Percentiles rank a stretch among this genome's conserved stretches.
Conservation (phyloP, 2,888 invertebrate species). For the Margaritifera margaritifera region DNA sequence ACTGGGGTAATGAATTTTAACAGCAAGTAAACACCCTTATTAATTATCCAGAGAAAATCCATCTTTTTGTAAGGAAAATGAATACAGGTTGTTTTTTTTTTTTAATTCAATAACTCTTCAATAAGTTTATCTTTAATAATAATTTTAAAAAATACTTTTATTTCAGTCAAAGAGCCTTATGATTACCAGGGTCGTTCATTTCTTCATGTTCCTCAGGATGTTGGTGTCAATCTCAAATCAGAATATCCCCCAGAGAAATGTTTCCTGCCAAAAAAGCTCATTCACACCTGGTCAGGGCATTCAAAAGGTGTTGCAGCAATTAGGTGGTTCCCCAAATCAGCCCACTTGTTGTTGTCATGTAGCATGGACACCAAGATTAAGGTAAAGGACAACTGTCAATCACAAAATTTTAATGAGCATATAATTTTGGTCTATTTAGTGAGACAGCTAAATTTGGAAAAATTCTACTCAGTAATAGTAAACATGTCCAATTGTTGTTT, state of each 20-base stretch:
- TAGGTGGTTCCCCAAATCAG: constrained; percentile 94
- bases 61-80: no score
- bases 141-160: constrained; percentile 12
- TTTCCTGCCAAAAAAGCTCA: constrained; percentile 95
- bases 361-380: constrained; percentile 98
- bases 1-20: no score
- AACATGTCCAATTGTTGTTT: not conserved
- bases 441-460: no score
- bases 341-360: constrained; percentile 94
- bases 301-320: constrained; percentile 96
- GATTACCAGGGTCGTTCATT: constrained; percentile 99
- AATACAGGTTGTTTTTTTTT: no score
- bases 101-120: not conserved
- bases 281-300: constrained; percentile 98
- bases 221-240: constrained; percentile 89
- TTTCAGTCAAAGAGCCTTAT: constrained; percentile 86
- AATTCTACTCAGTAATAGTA: no score
- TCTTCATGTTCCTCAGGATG: constrained; percentile 92
- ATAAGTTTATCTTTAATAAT: not conserved
- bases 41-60: no score
- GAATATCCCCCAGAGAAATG: constrained; percentile 94
- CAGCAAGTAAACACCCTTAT: no score
- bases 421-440: no score
- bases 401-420: no score
- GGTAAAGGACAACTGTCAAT: constrained; percentile 73